Base-by-base conservation (phyloP, 2,888 invertebrate species). In the Caenorhabditis wallacei region DNA sequence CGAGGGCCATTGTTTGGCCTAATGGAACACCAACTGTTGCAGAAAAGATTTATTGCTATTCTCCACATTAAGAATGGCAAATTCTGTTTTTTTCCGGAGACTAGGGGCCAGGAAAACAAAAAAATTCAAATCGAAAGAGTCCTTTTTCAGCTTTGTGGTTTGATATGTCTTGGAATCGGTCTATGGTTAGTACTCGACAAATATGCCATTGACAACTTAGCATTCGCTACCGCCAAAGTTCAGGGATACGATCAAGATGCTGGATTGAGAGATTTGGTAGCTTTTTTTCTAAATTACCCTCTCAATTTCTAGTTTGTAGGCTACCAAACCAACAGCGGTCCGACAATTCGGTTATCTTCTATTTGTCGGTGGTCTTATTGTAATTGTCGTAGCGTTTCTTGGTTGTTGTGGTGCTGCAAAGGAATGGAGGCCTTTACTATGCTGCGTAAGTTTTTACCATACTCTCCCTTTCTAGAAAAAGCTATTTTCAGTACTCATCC, bases 341-440 rank as follows among this genome's bases (percentile, higher is more conserved):
- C 86, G 90, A 40, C 89, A 91, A 82, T 88, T 91, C 35, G 92
- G 92, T 10, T 88, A 90, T 75, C 81, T 90, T 18, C 84, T 92
- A 4, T 80, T 90, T 35, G 74, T 88, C 63, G 92, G 90, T 18
- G 92, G 92, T n/a, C 61, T 89, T 3, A 82, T 88, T 51, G 92
- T 92, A 16, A 88, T 92, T 54, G 78, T 89, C 30, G 89, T 92
- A 7, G 90, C 92, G 5, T 92, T 92, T 75, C 76, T 92, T 43
- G 92, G 92, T 20, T 91, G 90, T 76, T 91, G 89, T 79, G 90
- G 91, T 20, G 90, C 91, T 16, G 88, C 90, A 3, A 91, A 91
- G 61, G 92, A 92, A 75, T 92, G 92, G 92, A 80, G 92, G 48
- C 92, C 91, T 0, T 68, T 91, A 11, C 71, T 91, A 20, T 90